These are phyloP conservation scores for Acomys russatus DNA, from an alignment of 2,797 vertebrate species.

Conservation along the genomic window DNA sequence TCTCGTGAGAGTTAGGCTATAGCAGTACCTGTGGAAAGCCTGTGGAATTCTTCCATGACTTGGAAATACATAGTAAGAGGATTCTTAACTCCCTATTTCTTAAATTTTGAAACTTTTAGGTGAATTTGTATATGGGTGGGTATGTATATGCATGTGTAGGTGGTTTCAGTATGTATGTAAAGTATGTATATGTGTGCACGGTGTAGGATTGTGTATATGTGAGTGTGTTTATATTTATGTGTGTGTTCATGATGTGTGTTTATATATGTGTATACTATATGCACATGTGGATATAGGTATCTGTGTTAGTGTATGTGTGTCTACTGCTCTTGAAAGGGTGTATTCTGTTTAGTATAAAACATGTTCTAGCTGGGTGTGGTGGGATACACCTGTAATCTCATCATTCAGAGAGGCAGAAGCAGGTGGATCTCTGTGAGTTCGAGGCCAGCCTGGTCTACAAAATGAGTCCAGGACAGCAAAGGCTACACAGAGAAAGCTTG, in stretches of 20 bases:
- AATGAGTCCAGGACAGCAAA: too few relatives aligned
- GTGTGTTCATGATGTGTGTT: not conserved
- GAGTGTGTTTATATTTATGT: not conserved
- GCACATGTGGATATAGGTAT: too few relatives aligned
- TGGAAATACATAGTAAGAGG: not conserved
- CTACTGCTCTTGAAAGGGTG: not conserved
- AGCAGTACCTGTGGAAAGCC: accelerated
- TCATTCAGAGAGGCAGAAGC: too few relatives aligned
- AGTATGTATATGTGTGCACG: not conserved
- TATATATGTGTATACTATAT: not conserved
- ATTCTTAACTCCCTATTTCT: not conserved
- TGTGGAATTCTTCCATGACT: not conserved
- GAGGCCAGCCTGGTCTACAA: too few relatives aligned
- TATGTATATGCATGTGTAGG: not conserved
- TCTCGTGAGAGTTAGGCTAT: not conserved
- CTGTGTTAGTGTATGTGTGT: not conserved
- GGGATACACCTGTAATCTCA: too few relatives aligned
- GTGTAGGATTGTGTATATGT: too few relatives aligned
- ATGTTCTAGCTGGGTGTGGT: not conserved
- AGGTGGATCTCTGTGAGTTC: too few relatives aligned
- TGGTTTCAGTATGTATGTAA: too few relatives aligned
- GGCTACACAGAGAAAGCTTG: too few relatives aligned
- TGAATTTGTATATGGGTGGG: not conserved
- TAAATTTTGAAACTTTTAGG: not conserved
- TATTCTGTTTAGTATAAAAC: not conserved